These are phyloP conservation scores for Orius laevigatus DNA, from an alignment of 1,140 invertebrate genomes.

Conservation along the genomic window DNA sequence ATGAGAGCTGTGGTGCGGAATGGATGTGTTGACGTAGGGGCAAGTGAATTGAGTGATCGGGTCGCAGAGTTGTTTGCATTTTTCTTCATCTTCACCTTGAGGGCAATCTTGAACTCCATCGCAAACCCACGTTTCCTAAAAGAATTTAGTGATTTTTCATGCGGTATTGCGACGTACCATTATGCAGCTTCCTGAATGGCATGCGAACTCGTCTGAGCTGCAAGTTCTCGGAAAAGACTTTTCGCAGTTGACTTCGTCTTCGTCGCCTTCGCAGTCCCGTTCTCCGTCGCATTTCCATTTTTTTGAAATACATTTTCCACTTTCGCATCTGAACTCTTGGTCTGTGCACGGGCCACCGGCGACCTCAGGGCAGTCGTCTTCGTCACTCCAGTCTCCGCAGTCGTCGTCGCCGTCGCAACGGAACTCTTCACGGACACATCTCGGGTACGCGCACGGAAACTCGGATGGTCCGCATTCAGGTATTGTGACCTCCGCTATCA, in stretches of 20 bases:
- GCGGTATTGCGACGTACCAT: conserved; percentile 34
- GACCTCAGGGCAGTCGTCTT: conserved; percentile 46
- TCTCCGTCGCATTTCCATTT: conserved; percentile 68
- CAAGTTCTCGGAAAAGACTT: conserved; percentile 41
- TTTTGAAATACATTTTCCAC: conserved; percentile 53
- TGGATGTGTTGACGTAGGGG: conserved; percentile 15
- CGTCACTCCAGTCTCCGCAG: conserved; percentile 74
- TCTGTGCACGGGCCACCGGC: conserved; percentile 33
- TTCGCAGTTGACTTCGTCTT: conserved; percentile 60
- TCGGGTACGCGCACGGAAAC: conserved; percentile 47
- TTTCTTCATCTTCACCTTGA: conserved; percentile 64
- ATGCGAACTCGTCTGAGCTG: conserved; percentile 47
- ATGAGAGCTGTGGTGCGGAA: conserved; percentile 25
- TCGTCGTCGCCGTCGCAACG: conserved; percentile 77
- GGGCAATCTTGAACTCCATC: conserved; percentile 71
- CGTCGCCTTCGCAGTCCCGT: conserved; percentile 61
- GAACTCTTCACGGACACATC: conserved; percentile 53
- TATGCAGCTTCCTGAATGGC: conserved; percentile 48
- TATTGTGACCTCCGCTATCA: conserved; percentile 15
- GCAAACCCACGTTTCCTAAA: conserved; percentile 65
- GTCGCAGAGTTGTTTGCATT: conserved; percentile 53
- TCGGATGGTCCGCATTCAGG: conserved; percentile 45
- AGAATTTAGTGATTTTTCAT: too few species aligned
- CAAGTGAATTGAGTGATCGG: conserved; percentile 49
- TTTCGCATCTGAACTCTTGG: conserved; percentile 46